Evolutionary conservation across 2,113 vertebrate species (phyloP).

Genomic region (Toxotes jaculatrix): DNA sequence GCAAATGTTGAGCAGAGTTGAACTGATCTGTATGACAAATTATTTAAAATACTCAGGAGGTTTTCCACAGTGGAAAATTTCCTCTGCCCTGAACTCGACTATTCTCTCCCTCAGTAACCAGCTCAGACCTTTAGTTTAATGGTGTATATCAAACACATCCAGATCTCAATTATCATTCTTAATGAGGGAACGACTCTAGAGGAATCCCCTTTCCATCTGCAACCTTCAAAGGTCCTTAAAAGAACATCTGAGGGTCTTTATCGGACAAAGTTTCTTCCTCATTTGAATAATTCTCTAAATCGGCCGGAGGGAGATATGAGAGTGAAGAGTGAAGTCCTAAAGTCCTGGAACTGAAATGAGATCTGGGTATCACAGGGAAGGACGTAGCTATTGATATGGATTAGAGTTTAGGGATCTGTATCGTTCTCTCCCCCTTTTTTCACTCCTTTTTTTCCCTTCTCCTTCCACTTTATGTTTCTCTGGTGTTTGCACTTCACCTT

Average conservation of each 20-base stretch:
- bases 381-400: slow-evolving; percentile 66
- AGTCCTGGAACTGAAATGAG: slow-evolving; percentile 77
- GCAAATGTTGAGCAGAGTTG: background rate
- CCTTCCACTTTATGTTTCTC: background rate
- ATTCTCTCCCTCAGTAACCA: slow-evolving; percentile 45
- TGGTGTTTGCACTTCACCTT: slow-evolving; percentile 22
- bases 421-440: background rate
- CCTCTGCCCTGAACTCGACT: slow-evolving; percentile 42
- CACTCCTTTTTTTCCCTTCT: background rate
- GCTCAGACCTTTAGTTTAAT: slow-evolving; percentile 74
- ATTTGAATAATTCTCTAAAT: slow-evolving; percentile 83
- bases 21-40: slow-evolving; percentile 18
- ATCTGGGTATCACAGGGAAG: slow-evolving; percentile 66
- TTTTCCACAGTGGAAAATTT: slow-evolving; percentile 53
- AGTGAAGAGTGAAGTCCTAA: slow-evolving; percentile 67
- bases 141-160: slow-evolving; percentile 76
- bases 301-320: slow-evolving; percentile 74
- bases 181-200: slow-evolving; percentile 77
- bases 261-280: slow-evolving; percentile 79
- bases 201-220: slow-evolving; percentile 73
- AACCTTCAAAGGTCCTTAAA: slow-evolving; percentile 82
- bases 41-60: slow-evolving; percentile 38
- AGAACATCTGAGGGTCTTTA: slow-evolving; percentile 79
- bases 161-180: slow-evolving; percentile 80
- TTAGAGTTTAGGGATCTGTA: slow-evolving; percentile 67